These are phyloP conservation scores for Xyrauchen texanus DNA, from an alignment of 2,113 vertebrate species.

Conservation along the genomic window DNA sequence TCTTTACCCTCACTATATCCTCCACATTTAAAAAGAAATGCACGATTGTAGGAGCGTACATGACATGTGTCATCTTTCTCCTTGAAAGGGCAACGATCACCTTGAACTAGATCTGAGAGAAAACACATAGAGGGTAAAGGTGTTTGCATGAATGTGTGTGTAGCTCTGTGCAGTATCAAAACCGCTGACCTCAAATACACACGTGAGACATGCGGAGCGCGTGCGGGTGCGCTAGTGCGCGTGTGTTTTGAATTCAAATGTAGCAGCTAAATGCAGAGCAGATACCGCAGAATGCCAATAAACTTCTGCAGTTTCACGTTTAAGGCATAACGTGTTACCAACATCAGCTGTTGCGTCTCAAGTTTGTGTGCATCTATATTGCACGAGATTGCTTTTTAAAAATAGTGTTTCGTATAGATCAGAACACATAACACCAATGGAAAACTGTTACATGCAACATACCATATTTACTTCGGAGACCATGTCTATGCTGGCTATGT, in stretches of 20 bases:
- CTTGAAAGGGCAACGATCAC: constrained; percentile 51
- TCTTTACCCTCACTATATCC: not conserved
- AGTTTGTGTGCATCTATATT: not conserved
- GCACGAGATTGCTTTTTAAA: not conserved
- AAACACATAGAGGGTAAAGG: not conserved
- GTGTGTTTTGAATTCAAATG: constrained; percentile 82
- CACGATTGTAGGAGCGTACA: not conserved
- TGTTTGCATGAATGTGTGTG: not conserved
- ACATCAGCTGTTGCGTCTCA: constrained; percentile 10
- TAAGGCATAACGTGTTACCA: constrained; percentile 45
- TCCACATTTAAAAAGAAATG: not conserved
- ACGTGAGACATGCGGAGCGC: constrained; percentile 52
- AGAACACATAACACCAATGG: not conserved
- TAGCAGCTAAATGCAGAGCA: constrained; percentile 69
- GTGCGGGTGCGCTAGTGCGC: constrained; percentile 70
- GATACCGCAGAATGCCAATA: constrained; percentile 66
- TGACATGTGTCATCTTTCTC: constrained; percentile 39
- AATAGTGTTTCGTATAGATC: not conserved
- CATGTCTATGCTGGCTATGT: constrained; percentile 98
- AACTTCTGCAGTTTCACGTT: constrained; percentile 55
- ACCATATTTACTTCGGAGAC: constrained; percentile 99
- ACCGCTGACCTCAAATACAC: constrained; percentile 59
- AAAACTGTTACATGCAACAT: constrained; percentile 70
- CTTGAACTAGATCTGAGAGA: constrained; percentile 51
- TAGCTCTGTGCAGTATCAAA: constrained; percentile 47